Evolutionary conservation across 2,113 vertebrate species (phyloP).

Genomic region (Barbus barbus): DNA sequence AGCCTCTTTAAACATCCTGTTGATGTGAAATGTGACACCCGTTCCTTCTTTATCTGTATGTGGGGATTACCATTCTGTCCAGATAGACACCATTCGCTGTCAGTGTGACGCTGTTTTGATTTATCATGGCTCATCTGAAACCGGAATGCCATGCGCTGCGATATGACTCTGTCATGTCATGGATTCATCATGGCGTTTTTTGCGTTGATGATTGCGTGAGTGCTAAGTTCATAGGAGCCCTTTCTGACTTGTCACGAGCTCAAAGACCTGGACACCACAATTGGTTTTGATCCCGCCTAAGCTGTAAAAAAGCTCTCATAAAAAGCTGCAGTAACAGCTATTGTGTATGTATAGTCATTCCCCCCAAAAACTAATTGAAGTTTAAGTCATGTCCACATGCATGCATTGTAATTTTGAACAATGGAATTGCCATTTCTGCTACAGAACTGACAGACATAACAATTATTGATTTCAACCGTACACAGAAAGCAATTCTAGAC

Average conservation of each 20-base stretch:
- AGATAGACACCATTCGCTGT: slow-evolving; percentile 62
- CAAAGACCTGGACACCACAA: background rate
- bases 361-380: background rate
- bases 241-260: background rate
- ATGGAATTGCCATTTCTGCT: background rate
- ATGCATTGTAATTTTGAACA: slow-evolving; percentile 22
- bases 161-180: slow-evolving; percentile 57
- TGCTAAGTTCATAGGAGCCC: background rate
- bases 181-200: slow-evolving; percentile 51
- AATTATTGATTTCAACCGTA: background rate
- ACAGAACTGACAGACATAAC: slow-evolving; percentile 8
- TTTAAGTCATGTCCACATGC: background rate
- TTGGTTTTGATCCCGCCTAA: background rate
- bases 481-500: slow-evolving; percentile 14
- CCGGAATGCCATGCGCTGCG: slow-evolving; percentile 53
- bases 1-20: slow-evolving; percentile 57
- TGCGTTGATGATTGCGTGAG: slow-evolving; percentile 42
- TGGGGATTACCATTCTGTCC: slow-evolving; percentile 58
- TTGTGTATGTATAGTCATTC: background rate
- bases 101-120: slow-evolving; percentile 61
- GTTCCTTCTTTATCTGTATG: slow-evolving; percentile 55
- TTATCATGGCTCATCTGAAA: slow-evolving; percentile 63
- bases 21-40: slow-evolving; percentile 57
- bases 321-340: background rate
- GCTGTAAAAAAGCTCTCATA: slow-evolving; percentile 39